phyloP scores from a whole-genome alignment of 35 echinoderm and acorn worm genomes.

The Acanthaster planci region DNA sequence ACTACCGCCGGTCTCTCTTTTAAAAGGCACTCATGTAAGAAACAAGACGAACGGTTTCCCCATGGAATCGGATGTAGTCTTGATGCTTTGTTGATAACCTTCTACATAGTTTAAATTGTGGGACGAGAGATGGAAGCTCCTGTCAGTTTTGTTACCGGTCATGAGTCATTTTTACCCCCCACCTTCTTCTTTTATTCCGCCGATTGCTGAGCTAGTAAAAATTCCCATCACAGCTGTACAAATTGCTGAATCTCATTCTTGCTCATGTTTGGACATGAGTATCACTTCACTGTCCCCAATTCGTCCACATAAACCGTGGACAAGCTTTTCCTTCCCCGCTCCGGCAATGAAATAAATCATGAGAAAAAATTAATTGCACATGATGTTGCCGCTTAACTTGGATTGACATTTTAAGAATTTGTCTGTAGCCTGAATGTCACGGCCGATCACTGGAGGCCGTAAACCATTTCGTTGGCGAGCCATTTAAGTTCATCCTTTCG shows the following conservation, averaged over 20 bases:
- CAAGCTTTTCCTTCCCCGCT: neutral
- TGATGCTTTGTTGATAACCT: neutral
- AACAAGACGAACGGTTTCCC: neutral
- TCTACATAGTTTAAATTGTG: slow-evolving; percentile 15
- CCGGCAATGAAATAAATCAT: neutral
- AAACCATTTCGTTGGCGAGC: too few species aligned
- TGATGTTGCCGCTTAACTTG: neutral
- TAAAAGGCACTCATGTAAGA: neutral
- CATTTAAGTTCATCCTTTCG: too few species aligned
- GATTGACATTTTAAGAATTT: slow-evolving; percentile 1
- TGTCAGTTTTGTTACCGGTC: neutral
- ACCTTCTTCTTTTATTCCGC: neutral
- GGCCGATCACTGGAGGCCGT: too few species aligned
- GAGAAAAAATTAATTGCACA: neutral
- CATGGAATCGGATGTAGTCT: neutral
- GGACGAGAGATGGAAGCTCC: neutral
- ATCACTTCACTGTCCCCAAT: slow-evolving; percentile 17
- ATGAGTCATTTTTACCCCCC: neutral
- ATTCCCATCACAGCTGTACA: neutral
- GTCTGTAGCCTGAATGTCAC: too few species aligned
- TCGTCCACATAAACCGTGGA: neutral
- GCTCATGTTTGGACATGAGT: slow-evolving; percentile 1
- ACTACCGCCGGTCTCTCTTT: neutral
- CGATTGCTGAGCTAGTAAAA: neutral
- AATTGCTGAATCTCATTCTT: slow-evolving; percentile 4